Evolutionary conservation across 2,888 invertebrate species (phyloP).

Genomic region (Cyclophora punctaria): DNA sequence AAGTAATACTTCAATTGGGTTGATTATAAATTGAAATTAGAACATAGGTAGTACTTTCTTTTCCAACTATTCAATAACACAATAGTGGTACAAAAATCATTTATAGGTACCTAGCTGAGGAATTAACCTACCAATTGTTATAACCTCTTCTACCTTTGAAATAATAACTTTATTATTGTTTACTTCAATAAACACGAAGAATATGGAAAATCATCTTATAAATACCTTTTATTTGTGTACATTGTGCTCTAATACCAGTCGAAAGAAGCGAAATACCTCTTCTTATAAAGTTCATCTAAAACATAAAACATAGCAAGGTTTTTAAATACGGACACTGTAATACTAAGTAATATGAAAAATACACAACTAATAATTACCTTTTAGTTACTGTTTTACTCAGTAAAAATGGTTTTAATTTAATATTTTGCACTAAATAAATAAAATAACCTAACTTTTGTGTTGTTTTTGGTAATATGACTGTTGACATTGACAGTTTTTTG

Average conservation of each 20-base stretch:
- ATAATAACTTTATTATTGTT: too few relatives aligned
- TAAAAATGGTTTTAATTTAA: not conserved
- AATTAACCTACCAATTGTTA: too few relatives aligned
- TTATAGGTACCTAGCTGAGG: too few relatives aligned
- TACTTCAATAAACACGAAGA: too few relatives aligned
- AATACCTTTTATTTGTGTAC: slow-evolving; percentile 41
- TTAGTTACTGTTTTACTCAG: not conserved
- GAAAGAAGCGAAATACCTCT: slow-evolving; percentile 54
- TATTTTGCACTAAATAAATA: not conserved
- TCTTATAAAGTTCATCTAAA: slow-evolving; percentile 63
- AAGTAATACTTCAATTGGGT: too few relatives aligned
- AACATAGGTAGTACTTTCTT: too few relatives aligned
- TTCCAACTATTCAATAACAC: too few relatives aligned
- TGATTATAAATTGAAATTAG: too few relatives aligned
- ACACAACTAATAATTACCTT: not conserved
- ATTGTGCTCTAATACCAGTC: slow-evolving; percentile 45
- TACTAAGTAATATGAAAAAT: not conserved
- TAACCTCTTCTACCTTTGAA: too few relatives aligned
- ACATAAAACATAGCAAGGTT: slow-evolving; percentile 11
- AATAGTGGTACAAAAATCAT: too few relatives aligned
- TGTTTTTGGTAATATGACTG: not conserved
- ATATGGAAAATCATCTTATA: not conserved
- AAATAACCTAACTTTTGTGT: slow-evolving; percentile 23
- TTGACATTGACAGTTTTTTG: not conserved
- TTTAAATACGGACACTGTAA: not conserved